A percentile compares a stretch with the other conserved stretches of the same genome.
Conservation (phyloP, 2,888 invertebrate species). For the Cantharis flavilabris region DNA sequence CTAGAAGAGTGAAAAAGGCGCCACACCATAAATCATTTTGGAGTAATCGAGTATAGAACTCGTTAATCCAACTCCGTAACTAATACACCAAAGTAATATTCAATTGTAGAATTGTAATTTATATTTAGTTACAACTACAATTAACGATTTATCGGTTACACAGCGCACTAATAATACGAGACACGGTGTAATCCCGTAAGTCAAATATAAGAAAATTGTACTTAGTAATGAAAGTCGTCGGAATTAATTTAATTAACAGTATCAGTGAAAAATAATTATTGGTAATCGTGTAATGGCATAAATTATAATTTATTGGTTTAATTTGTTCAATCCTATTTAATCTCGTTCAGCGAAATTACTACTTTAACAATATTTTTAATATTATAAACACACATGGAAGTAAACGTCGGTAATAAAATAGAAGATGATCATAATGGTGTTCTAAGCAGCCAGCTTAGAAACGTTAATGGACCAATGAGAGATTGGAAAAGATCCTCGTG, state of each 20-base stretch:
- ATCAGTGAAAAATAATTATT: not conserved
- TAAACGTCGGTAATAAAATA: not conserved
- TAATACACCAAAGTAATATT: too few species aligned
- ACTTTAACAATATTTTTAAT: not conserved
- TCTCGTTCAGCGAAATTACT: not conserved
- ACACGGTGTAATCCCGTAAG: too few species aligned
- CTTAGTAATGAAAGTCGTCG: not conserved
- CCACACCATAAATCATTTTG: too few species aligned
- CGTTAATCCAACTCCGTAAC: too few species aligned
- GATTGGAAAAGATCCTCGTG: too few species aligned
- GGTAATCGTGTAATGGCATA: not conserved
- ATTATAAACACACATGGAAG: not conserved
- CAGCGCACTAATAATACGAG: not conserved
- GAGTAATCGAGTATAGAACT: too few species aligned
- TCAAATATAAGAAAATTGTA: not conserved
- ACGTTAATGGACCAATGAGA: too few species aligned
- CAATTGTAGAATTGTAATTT: not conserved
- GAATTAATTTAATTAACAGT: not conserved
- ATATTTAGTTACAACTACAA: not conserved
- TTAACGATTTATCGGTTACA: not conserved
- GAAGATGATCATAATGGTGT: not conserved
- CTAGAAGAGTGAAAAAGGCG: too few species aligned
- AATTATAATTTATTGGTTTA: not conserved
- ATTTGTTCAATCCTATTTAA: not conserved
- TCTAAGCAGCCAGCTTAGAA: too few species aligned